These are phyloP conservation scores for Drosophila elegans DNA, from an alignment of 1,140 invertebrate species.

Conservation along the genomic window DNA sequence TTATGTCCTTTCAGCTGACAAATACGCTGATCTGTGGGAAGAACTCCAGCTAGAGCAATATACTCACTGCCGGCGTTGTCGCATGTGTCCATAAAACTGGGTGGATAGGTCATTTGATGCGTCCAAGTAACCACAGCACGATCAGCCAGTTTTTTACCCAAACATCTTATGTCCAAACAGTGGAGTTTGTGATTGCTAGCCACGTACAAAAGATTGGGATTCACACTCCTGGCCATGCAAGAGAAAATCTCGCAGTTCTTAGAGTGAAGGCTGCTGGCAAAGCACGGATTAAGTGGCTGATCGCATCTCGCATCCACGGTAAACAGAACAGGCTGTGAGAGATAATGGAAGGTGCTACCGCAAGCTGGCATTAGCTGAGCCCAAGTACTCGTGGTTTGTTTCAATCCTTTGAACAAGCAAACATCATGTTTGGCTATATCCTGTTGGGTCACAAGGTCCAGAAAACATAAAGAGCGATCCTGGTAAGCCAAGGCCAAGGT, in stretches of 20 bases:
- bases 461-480: constrained; percentile 52
- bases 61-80: constrained; percentile 44
- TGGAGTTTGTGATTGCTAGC: constrained; percentile 70
- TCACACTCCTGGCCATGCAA: constrained; percentile 40
- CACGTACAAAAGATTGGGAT: constrained; percentile 65
- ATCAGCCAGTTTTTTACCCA: constrained; percentile 58
- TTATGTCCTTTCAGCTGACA: constrained; percentile 41
- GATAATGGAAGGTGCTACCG: constrained; percentile 49
- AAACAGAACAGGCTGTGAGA: constrained; percentile 52
- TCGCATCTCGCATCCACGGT: constrained; percentile 54
- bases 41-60: constrained; percentile 39
- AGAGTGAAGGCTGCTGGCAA: constrained; percentile 50
- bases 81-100: constrained; percentile 52
- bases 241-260: constrained; percentile 55
- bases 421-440: constrained; percentile 58
- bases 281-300: constrained; percentile 53
- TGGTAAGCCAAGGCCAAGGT: constrained; percentile 53
- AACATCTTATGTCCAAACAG: constrained; percentile 57
- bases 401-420: constrained; percentile 27
- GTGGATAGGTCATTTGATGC: constrained; percentile 63
- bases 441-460: constrained; percentile 44
- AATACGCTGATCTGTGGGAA: constrained; percentile 53
- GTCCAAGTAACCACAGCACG: constrained; percentile 67
- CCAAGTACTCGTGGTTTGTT: constrained; percentile 45
- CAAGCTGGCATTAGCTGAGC: constrained; percentile 48